phyloP scores from a whole-genome alignment of 2,888 invertebrate species.

The Drosophila prostipennis region DNA sequence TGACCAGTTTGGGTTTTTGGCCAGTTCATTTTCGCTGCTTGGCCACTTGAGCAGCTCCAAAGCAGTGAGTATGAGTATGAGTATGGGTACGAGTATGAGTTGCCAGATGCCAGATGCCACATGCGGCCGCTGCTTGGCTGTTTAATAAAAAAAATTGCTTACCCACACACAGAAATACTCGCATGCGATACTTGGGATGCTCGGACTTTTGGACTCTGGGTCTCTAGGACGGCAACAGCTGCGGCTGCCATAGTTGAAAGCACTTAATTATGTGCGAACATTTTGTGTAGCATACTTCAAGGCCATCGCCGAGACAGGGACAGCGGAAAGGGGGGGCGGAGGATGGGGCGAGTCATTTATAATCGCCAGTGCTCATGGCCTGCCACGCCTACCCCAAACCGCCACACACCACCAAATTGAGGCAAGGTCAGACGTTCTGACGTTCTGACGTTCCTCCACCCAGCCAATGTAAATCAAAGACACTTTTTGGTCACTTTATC shows the following conservation, averaged over 20 bases:
- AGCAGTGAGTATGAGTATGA: constrained; percentile 3
- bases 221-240: constrained; percentile 11
- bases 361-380: constrained; percentile 30
- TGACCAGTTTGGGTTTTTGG: constrained; percentile 14
- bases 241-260: constrained; percentile 34
- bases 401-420: background rate
- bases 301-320: constrained; percentile 12
- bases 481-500: constrained; percentile 28
- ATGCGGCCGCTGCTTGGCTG: constrained; percentile 13
- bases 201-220: constrained; percentile 10
- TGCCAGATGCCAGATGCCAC: constrained; percentile 3
- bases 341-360: constrained; percentile 34
- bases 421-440: constrained; percentile 18
- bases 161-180: constrained; percentile 4
- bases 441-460: background rate
- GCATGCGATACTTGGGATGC: constrained; percentile 3
- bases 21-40: constrained; percentile 18
- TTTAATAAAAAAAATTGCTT: constrained; percentile 23
- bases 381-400: constrained; percentile 13
- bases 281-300: constrained; percentile 37
- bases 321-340: background rate
- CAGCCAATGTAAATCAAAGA: constrained; percentile 35
- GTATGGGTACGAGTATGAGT: constrained; percentile 3
- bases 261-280: constrained; percentile 57
- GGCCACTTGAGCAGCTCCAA: constrained; percentile 18